A percentile compares a stretch with the other conserved stretches of the same genome.
phyloP scores from a whole-genome alignment of 2,888 invertebrate species.

The Plemyria rubiginata region DNA sequence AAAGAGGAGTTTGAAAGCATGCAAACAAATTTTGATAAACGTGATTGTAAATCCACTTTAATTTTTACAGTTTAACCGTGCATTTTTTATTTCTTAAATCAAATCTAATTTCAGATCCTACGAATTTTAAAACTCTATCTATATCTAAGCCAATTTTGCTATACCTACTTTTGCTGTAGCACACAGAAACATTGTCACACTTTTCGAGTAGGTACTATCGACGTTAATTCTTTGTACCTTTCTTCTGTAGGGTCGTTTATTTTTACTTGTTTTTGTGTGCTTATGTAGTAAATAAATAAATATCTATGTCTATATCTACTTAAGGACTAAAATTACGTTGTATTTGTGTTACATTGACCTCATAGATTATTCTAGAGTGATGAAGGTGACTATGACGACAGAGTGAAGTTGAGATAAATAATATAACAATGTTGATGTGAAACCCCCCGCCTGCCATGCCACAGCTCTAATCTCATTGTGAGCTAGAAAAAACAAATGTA shows the following conservation, averaged over 20 bases:
- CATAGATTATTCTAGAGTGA: not conserved
- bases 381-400: not conserved
- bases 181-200: no score
- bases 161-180: not conserved
- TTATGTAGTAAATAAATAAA: no score
- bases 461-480: no score
- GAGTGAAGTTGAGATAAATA: no score
- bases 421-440: no score
- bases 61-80: not conserved
- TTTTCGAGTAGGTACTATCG: no score
- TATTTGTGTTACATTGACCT: not conserved
- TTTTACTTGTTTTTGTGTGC: no score
- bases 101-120: conserved; percentile 4
- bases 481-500: no score
- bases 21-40: conserved; percentile 15
- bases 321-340: not conserved
- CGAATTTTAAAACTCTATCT: conserved; percentile 16
- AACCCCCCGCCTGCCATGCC: no score
- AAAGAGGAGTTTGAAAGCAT: conserved; percentile 23
- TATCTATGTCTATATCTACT: no score
- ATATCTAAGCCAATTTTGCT: conserved; percentile 9
- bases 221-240: no score
- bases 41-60: not conserved
- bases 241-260: no score
- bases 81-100: not conserved